These are phyloP conservation scores for Habropoda laboriosa DNA, from an alignment of 1,140 invertebrate species.

Conservation along the genomic window DNA sequence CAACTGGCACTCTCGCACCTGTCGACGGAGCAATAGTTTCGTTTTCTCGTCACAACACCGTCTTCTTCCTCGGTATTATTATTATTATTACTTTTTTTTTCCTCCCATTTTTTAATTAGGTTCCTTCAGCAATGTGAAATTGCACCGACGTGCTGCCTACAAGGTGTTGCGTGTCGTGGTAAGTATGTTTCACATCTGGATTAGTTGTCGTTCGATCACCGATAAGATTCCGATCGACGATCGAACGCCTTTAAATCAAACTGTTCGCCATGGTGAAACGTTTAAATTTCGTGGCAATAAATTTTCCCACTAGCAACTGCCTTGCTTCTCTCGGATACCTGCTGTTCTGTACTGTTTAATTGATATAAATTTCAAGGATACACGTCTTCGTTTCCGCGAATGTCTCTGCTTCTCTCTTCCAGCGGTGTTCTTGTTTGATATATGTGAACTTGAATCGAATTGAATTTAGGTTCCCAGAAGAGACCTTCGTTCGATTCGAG, in stretches of 20 bases:
- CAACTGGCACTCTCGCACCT: slow-evolving; percentile 40
- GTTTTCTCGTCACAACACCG: neutral
- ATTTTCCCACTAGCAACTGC: neutral
- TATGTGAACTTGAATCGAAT: too few species aligned
- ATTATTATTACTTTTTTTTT: too few species aligned
- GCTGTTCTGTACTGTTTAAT: neutral
- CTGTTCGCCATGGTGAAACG: neutral
- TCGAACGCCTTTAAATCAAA: slow-evolving; percentile 34
- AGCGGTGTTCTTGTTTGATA: too few species aligned
- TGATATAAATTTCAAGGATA: neutral
- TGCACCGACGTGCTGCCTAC: neutral
- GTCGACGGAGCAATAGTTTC: slow-evolving; percentile 35
- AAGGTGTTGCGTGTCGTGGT: neutral
- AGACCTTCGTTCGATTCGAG: too few species aligned
- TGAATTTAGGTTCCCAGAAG: too few species aligned
- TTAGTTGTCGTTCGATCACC: slow-evolving; percentile 25
- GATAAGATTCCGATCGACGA: slow-evolving; percentile 24
- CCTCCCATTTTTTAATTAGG: slow-evolving; percentile 33
- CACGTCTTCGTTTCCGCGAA: too few species aligned
- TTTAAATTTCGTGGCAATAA: slow-evolving; percentile 24
- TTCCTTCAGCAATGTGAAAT: slow-evolving; percentile 6
- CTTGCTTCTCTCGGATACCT: neutral
- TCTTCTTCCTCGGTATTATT: neutral
- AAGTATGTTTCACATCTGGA: neutral
- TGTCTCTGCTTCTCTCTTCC: too few species aligned